phyloP scores from a whole-genome alignment of 2,113 vertebrate species.

The Syrmaticus mikado region DNA sequence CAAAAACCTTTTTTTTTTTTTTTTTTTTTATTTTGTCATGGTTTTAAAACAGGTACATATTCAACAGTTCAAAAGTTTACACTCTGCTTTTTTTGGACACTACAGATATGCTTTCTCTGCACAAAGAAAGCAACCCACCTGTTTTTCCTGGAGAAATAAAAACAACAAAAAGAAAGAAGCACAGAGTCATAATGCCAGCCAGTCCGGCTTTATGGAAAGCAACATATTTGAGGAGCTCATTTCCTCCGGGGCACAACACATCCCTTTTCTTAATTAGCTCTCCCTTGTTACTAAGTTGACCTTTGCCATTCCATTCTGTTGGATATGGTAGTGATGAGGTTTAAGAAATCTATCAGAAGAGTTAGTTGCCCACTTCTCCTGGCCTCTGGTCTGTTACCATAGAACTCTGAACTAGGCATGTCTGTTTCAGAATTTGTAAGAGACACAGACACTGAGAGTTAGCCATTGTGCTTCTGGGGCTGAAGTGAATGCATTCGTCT shows the following conservation, averaged over 20 bases:
- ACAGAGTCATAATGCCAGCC: not conserved
- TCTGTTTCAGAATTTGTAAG: not conserved
- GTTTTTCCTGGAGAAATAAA: not conserved
- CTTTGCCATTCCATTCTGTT: not conserved
- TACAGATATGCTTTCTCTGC: not conserved
- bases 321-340: not conserved
- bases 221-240: not conserved
- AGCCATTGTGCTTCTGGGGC: not conserved
- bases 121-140: not conserved
- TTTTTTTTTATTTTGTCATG: not conserved
- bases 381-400: not conserved
- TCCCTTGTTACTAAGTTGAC: not conserved
- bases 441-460: not conserved
- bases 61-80: not conserved
- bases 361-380: not conserved
- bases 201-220: not conserved
- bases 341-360: not conserved
- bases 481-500: not conserved
- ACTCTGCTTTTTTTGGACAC: not conserved
- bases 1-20: not conserved
- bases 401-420: not conserved
- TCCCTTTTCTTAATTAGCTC: not conserved
- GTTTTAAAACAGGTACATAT: not conserved
- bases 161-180: not conserved
- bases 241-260: not conserved